Percentiles rank a stretch among this genome's conserved stretches.
These are phyloP conservation scores for Rhizoglyphus robini DNA, from an alignment of 1,140 invertebrate genomes.

Conservation along the genomic window DNA sequence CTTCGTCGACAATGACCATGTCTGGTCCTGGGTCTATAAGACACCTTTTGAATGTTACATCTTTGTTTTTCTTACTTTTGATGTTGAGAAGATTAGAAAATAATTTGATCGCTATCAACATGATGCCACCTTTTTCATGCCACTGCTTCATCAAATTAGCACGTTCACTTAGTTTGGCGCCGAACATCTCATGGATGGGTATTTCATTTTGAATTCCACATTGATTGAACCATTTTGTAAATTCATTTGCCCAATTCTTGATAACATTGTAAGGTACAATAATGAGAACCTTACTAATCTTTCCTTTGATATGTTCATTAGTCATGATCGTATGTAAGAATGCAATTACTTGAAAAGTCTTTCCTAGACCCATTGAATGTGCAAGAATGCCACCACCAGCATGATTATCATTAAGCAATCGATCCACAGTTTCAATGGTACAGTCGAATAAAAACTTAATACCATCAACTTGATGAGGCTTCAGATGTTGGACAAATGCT, in stretches of 20 bases:
- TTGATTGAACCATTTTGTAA: slow-evolving; percentile 63
- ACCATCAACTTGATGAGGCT: slow-evolving; percentile 76
- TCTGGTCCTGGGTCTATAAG: slow-evolving; percentile 57
- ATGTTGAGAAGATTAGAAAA: slow-evolving; percentile 60
- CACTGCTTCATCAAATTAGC: slow-evolving; percentile 59
- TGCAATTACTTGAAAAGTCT: slow-evolving; percentile 59
- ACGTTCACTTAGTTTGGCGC: slow-evolving; percentile 29
- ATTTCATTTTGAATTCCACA: slow-evolving; percentile 31
- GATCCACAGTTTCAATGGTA: slow-evolving; percentile 73
- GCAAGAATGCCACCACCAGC: slow-evolving; percentile 76
- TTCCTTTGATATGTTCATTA: slow-evolving; percentile 41
- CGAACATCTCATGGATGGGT: background rate
- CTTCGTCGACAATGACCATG: slow-evolving; percentile 77
- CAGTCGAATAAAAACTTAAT: slow-evolving; percentile 96
- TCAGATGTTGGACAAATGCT: slow-evolving; percentile 65
- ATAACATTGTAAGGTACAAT: slow-evolving; percentile 91
- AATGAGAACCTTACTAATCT: slow-evolving; percentile 62
- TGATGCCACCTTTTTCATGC: slow-evolving; percentile 67
- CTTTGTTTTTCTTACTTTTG: slow-evolving; percentile 40
- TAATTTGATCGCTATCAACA: slow-evolving; percentile 92
- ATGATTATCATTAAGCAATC: slow-evolving; percentile 41
- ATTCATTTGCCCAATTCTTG: slow-evolving; percentile 90
- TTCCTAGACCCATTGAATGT: slow-evolving; percentile 62
- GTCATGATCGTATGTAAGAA: slow-evolving; percentile 72
- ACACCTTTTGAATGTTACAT: slow-evolving; percentile 27